Evolutionary conservation across 2,888 invertebrate species (phyloP), one percentile per base, ranked within the genome.

Genomic region (Morinoia aosen): DNA sequence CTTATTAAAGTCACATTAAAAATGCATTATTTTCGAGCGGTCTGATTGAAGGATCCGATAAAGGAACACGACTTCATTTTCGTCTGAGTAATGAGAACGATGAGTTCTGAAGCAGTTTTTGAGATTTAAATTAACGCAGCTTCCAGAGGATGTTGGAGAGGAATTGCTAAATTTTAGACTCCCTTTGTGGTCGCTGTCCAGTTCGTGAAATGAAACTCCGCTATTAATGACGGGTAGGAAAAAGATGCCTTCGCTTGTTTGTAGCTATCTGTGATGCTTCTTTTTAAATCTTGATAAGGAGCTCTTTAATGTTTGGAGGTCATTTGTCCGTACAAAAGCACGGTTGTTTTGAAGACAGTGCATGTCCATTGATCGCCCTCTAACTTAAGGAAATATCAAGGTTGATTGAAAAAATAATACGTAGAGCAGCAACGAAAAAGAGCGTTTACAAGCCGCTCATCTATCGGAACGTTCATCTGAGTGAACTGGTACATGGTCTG

Each of bases 11-110:
- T 40, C 90, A 48, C 40, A 16, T 90, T 90, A 90, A 90, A 90
- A 90, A 40, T 90, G 90, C 90, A 90, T 90, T 39, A 90, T 90
- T 90, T 48, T 90, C 40, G 39, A 40, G 40, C 16, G 40, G 90
- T 90, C 48, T 90, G 90, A 90, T 90, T 48, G 40, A 90, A 90
- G 39, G 48, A 39, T 40, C 48, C 90, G 48, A 90, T 90, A 90
- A 90, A 90, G 90, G 90, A 12, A 48, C 40, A 90, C 39, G 90
- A 48, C 90, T 90, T 90, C 90, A 40, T 48, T 90, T 40, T 90
- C 40, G 90, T 88, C 88, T 88, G n/a, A 88, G 88, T 48, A 90
- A 90, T 90, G 90, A 90, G 90, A 90, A 39, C 16, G 40, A 90
- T 90, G 90, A 90, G 39, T 3, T 90, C 90, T 48, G 19, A 39